phyloP scores from a whole-genome alignment of 2,888 invertebrate species.

The Aporophyla lueneburgensis region DNA sequence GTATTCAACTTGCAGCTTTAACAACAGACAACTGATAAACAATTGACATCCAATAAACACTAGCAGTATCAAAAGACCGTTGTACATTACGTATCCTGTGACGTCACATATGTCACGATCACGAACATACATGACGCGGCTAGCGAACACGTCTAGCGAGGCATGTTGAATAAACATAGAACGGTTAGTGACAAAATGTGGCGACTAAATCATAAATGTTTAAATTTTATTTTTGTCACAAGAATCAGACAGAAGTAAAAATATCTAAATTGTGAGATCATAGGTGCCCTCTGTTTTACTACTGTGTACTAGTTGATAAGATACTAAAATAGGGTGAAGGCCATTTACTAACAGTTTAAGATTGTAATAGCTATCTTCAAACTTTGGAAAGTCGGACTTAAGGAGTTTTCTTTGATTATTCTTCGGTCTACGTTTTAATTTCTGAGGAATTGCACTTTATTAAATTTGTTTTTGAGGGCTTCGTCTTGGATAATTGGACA shows the following conservation, averaged over 20 bases:
- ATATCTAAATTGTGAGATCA: not conserved
- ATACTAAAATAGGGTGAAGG: not conserved
- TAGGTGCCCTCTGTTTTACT: not conserved
- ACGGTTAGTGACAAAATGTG: slow-evolving; percentile 32
- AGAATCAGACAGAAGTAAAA: slow-evolving; percentile 3
- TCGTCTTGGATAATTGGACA: too few species aligned
- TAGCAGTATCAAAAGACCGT: slow-evolving; percentile 4
- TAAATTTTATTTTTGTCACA: slow-evolving; percentile 29
- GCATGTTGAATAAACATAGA: slow-evolving; percentile 36
- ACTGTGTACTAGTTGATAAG: not conserved
- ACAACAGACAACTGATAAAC: not conserved
- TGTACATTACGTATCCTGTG: slow-evolving; percentile 41
- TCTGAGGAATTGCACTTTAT: not conserved
- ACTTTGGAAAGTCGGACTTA: not conserved
- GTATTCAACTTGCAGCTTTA: not conserved
- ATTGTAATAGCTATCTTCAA: not conserved
- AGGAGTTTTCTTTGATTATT: slow-evolving; percentile 4
- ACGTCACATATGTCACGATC: slow-evolving; percentile 30
- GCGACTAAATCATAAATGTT: slow-evolving; percentile 8
- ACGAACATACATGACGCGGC: slow-evolving; percentile 28
- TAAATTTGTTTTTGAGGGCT: not conserved
- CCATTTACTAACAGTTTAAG: not conserved
- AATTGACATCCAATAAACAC: not conserved
- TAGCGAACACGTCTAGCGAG: slow-evolving; percentile 13
- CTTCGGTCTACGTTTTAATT: not conserved